Base-by-base conservation (phyloP, 2,113 vertebrate species). In the Aythya baeri region DNA sequence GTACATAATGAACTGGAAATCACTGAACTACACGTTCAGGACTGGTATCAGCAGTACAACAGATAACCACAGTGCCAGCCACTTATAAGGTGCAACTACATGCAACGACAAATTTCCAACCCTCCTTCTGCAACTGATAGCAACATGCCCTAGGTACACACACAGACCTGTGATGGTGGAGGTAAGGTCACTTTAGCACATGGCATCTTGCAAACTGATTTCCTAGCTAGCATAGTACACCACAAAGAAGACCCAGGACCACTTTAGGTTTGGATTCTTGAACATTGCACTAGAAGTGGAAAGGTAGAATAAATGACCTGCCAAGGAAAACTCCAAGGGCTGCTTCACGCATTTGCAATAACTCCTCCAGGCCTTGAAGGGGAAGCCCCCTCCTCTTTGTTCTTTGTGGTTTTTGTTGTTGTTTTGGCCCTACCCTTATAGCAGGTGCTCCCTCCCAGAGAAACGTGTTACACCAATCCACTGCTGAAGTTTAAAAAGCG, bases 121-220 rank as follows among this genome's bases (percentile, higher is more conserved):
- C 36, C 22, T 12, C 15, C 7, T 25, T 74, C 70, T 81, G 31
- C 55, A 46, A 13, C 21, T 36, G 46, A 27, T 63, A 13, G 55
- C 23, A n/a, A 66, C 8, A 2, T 2, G 25, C 49, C 17, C 36
- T 49, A 21, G 38, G 18, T 14, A 22, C 0, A 3, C 20, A 58
- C 13, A 29, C 9, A 41, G 32, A 22, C 4, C 11, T 25, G 3
- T 23, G 57, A 34, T 15, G 5, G 46, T 13, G 54, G 61, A 81
- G 31, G 16, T 75, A 58, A 81, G 26, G 27, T 54, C 0, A 26
- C 3, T 26, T 25, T 73, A 62, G 74, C 66, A 13, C 5, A 13
- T 25, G 31, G 8, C 20, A 21, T 25, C 4, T 4, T 12, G 43
- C 15, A 65, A 62, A 83, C 62, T 38, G 2, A 41, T 77, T 77